Conservation (phyloP, 2,888 invertebrate species). For the Lamproptera curius region DNA sequence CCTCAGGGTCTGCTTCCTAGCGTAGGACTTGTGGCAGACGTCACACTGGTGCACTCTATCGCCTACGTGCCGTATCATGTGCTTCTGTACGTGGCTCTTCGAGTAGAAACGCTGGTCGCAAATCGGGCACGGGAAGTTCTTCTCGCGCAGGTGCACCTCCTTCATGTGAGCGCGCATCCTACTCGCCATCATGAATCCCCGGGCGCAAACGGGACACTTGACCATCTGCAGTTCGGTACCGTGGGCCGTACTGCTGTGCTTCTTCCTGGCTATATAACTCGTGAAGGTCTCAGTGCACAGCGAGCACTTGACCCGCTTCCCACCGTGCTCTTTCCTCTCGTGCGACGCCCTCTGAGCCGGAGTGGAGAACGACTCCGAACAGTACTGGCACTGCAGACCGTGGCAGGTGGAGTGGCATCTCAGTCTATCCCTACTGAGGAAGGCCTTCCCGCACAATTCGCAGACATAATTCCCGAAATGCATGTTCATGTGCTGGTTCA, state of each 20-base stretch:
- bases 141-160: conserved; percentile 65
- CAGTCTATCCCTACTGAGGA: conserved; percentile 54
- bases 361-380: conserved; percentile 49
- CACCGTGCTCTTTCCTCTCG: conserved; percentile 44
- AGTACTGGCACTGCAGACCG: conserved; percentile 50
- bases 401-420: conserved; percentile 53
- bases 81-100: conserved; percentile 66
- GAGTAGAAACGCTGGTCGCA: conserved; percentile 75
- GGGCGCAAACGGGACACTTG: conserved; percentile 53
- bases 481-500: conserved; percentile 67
- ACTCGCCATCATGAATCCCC: conserved; percentile 52
- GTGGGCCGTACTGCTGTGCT: conserved; percentile 47
- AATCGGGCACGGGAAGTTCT: conserved; percentile 61
- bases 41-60: conserved; percentile 65
- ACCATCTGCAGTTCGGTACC: conserved; percentile 42
- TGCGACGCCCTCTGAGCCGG: conserved; percentile 48
- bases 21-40: conserved; percentile 69
- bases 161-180: conserved; percentile 56
- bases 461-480: conserved; percentile 61
- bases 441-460: conserved; percentile 62
- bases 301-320: conserved; percentile 46
- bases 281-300: conserved; percentile 52
- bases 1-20: conserved; percentile 54
- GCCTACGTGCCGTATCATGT: conserved; percentile 71
- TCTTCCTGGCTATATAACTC: conserved; percentile 49